Evolutionary conservation across 2,888 invertebrate species (phyloP).

Genomic region (Nomada flava): DNA sequence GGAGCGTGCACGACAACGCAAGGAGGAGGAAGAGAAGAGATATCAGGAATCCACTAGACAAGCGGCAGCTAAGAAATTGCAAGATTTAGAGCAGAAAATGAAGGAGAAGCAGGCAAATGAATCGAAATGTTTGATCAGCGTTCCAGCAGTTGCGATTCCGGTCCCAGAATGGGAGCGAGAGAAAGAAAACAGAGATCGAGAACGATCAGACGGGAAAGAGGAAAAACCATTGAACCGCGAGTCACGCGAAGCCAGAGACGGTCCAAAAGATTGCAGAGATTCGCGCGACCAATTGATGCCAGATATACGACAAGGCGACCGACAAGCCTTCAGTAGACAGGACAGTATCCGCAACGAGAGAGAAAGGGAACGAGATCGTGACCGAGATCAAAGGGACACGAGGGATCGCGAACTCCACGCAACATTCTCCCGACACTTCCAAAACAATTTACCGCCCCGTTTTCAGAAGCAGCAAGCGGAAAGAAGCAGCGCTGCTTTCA

Average conservation of each 20-base stretch:
- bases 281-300: conserved; percentile 56
- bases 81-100: conserved; percentile 89
- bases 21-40: conserved; percentile 95
- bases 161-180: conserved; percentile 86
- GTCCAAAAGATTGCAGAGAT: conserved; percentile 62
- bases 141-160: conserved; percentile 84
- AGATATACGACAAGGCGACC: conserved; percentile 68
- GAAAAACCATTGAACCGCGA: conserved; percentile 58
- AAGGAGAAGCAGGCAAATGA: conserved; percentile 86
- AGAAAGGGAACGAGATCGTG: conserved; percentile 77
- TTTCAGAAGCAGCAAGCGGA: conserved; percentile 92
- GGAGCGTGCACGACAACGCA: conserved; percentile 92
- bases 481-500: conserved; percentile 76
- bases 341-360: conserved; percentile 68
- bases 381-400: conserved; percentile 83
- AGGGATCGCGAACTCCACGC: conserved; percentile 81
- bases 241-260: conserved; percentile 51
- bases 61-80: conserved; percentile 88
- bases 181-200: conserved; percentile 77
- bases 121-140: conserved; percentile 83
- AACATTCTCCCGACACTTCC: conserved; percentile 90
- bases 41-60: conserved; percentile 88
- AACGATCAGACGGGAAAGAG: conserved; percentile 82
- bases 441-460: conserved; percentile 93
- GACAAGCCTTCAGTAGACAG: conserved; percentile 70